Evolutionary conservation across 2,113 vertebrate species (phyloP), one percentile per base, ranked within the genome.

Genomic region (Ophthalmolycus amberensis): DNA sequence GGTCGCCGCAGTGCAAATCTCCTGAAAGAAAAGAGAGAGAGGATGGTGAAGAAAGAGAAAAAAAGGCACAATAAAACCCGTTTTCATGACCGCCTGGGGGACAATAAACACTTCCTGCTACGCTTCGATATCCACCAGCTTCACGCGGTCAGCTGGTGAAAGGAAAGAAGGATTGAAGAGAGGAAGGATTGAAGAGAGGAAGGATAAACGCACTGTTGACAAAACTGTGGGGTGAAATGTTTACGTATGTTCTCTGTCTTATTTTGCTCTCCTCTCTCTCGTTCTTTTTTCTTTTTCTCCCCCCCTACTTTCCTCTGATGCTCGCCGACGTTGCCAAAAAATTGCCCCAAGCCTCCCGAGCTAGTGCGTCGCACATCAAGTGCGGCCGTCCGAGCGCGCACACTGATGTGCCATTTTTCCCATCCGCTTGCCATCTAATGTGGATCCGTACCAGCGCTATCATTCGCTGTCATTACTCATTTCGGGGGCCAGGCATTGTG

Each of bases 1-100:
- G 97, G 96, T 93, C 90, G 92, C 84, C 93, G 94, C 82, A 97
- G 88, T 69, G 98, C 95, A 90, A 98, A 86, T 94, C 97, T 97
- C 96, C 97, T 99, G 92, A 64, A 94, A 46, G 54, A 71, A 83
- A 9, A 60, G 27, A 32, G 25, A 71, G 63, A 82, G 73, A 89
- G 65, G 85, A 54, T 71, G 66, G 66, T 67, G 46, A 6, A 71
- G 91, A 88, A 58, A 77, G 71, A 86, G 70, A 37, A 32, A 84
- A 58, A 88, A 86, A 85, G 91, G 85, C 64, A 91, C 90, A 90
- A 93, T 89, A 95, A 93, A 95, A 83, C 85, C 83, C 93, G 88
- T 94, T 95, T 95, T 95, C 79, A 96, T 60, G 83, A 80, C 25
- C 85, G 75, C 71, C 82, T 69, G 64, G 91, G 91, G 85, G 92